Evolutionary conservation across 2,113 vertebrate genomes (phyloP), one percentile per base, ranked within the genome.

Genomic region (Vulpes lagopus): DNA sequence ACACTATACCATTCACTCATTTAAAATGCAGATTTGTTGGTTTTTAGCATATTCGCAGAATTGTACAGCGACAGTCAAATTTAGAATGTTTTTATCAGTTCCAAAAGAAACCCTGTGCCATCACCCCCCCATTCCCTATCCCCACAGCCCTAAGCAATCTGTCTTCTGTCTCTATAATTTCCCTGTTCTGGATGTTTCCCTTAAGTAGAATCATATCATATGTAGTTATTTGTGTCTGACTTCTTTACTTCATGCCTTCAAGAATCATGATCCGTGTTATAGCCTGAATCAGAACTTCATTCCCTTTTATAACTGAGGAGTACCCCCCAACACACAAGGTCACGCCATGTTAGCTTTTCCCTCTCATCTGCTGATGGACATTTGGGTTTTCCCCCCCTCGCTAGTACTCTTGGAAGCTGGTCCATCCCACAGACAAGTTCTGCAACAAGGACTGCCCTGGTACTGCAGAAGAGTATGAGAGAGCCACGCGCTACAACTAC

Each of bases 361-460:
- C 5, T 0, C 16, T 12, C 49, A 12, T 32, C 67, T 2, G 8
- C 20, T 79, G 81, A 86, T 22, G 78, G 73, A 1, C 7, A 0
- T 4, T 22, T 59, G 86, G 71, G 16, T 71, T 80, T 88, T 25
- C 55, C 23, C 64, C 5, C 59, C 64, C 73, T 25, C 81, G 16
- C 8, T 95, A 99, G 99, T 99, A 99, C 96, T 99, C 99, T 2
- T 99, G 99, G 99, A 99, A 99, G 98, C 98, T 99, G 96, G 99
- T 99, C 83, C 99, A 99, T 98, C 99, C 99, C 82, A 99, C 99
- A 0, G 99, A 99, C 98, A 99, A 99, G 94, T 99, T 99, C 99
- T 99, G 99, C 97, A 99, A 99, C 97, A 99, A 99, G 97, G 99
- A 99, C 97, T 99, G 99, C 92, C 99, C 99, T 0, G 99, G 99